These are phyloP conservation scores for Glossophaga mutica DNA, from an alignment of 2,797 vertebrate species.

Conservation along the genomic window DNA sequence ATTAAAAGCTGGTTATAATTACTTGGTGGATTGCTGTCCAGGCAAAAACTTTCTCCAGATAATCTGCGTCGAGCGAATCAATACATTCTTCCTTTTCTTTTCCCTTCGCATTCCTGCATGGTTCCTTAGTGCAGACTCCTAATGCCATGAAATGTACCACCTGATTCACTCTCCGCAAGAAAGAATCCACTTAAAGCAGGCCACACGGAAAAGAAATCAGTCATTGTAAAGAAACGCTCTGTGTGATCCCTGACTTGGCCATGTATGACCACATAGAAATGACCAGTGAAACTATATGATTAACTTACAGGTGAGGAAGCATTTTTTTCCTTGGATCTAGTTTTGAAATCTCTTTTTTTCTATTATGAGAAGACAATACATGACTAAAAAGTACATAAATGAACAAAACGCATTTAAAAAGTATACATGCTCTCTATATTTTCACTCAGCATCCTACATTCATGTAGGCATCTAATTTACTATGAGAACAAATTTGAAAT, in stretches of 20 bases:
- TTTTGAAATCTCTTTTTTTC: neutral
- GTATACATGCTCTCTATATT: neutral
- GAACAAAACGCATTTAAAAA: neutral
- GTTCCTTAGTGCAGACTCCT: neutral
- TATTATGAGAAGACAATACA: neutral
- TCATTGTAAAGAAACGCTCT: neutral
- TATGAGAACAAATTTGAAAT: neutral
- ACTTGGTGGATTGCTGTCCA: neutral
- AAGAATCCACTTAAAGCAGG: neutral
- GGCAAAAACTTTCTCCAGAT: neutral
- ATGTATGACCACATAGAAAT: neutral
- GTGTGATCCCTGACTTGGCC: neutral
- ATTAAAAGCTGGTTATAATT: neutral
- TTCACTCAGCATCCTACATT: neutral
- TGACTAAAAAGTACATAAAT: neutral
- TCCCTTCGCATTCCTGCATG: neutral
- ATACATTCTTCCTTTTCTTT: neutral
- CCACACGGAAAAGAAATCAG: neutral
- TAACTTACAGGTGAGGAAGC: neutral
- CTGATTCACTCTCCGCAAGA: neutral
- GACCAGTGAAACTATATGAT: neutral
- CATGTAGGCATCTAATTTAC: neutral
- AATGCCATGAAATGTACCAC: neutral
- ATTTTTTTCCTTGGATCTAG: neutral
- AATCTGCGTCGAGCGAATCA: neutral